Percentiles rank a stretch among this genome's conserved stretches.
These are phyloP conservation scores for Xyrichtys novacula DNA, from an alignment of 2,797 vertebrate genomes.

Conservation along the genomic window DNA sequence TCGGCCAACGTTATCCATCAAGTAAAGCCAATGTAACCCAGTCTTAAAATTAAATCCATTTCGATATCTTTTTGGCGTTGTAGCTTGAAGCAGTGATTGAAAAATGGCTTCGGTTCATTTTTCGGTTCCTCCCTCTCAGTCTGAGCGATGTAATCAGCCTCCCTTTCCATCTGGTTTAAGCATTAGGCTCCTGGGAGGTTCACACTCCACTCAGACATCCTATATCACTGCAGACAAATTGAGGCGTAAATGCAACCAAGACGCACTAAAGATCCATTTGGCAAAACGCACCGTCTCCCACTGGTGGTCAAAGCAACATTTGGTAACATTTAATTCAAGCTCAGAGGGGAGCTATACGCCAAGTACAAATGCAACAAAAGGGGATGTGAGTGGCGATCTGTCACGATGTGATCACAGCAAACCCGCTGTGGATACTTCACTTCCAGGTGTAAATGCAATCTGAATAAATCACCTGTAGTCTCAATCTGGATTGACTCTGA, in stretches of 20 bases:
- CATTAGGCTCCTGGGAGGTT: slow-evolving; percentile 50
- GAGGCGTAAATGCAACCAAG: slow-evolving; percentile 41
- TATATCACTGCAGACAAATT: slow-evolving; percentile 35
- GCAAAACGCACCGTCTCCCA: slow-evolving; percentile 11
- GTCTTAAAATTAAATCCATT: neutral
- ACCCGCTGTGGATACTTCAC: slow-evolving; percentile 28
- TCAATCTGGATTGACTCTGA: slow-evolving; percentile 33
- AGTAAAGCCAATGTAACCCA: neutral
- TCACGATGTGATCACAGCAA: slow-evolving; percentile 25
- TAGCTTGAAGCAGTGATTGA: slow-evolving; percentile 18
- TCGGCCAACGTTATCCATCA: neutral
- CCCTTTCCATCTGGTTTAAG: slow-evolving; percentile 50
- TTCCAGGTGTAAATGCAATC: slow-evolving; percentile 58
- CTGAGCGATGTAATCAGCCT: slow-evolving; percentile 16
- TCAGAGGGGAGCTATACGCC: slow-evolving; percentile 11
- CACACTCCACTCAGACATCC: slow-evolving; percentile 8
- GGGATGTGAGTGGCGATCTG: slow-evolving; percentile 16
- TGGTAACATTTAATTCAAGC: slow-evolving; percentile 25
- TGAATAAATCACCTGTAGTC: slow-evolving; percentile 42
- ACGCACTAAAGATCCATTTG: slow-evolving; percentile 28
- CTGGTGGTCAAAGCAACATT: slow-evolving; percentile 16
- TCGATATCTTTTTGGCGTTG: neutral
- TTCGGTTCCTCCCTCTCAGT: slow-evolving; percentile 10
- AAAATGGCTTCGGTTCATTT: neutral
- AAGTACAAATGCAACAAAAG: slow-evolving; percentile 29